Evolutionary conservation across 2,888 invertebrate species (phyloP).

Genomic region (Leistus spinibarbis): DNA sequence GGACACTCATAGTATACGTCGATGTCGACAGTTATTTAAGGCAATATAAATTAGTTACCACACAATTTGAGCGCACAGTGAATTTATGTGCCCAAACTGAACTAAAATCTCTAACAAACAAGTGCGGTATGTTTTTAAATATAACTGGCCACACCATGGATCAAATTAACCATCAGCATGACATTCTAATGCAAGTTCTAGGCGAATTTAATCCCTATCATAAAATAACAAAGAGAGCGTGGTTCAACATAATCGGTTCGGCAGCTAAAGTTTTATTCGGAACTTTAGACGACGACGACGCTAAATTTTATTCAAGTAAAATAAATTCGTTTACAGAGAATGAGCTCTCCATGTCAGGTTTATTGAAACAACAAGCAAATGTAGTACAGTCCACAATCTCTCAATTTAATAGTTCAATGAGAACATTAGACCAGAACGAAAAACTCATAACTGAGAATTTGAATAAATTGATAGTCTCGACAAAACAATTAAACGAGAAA

Average conservation of each 20-base stretch:
- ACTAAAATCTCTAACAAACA: no score
- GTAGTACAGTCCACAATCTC: slow-evolving; percentile 1
- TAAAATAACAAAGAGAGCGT: not conserved
- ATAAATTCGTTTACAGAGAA: not conserved
- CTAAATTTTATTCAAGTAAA: not conserved
- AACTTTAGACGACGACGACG: slow-evolving; percentile 16
- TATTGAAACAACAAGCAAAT: slow-evolving; percentile 6
- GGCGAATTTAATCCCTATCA: not conserved
- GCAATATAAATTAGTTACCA: not conserved
- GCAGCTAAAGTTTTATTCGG: slow-evolving; percentile 17
- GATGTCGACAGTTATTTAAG: not conserved
- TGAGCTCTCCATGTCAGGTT: not conserved
- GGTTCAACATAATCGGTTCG: slow-evolving; percentile 15
- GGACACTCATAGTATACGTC: slow-evolving; percentile 6
- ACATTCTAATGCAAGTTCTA: not conserved
- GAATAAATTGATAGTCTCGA: not conserved
- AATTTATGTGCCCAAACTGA: not conserved
- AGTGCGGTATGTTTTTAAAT: no score
- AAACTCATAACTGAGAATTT: slow-evolving; percentile 20
- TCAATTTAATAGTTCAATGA: not conserved
- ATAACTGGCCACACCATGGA: not conserved
- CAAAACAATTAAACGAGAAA: not conserved
- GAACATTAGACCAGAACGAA: slow-evolving; percentile 41
- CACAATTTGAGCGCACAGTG: not conserved
- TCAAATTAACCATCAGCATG: no score